A percentile compares a stretch with the other conserved stretches of the same genome.
Evolutionary conservation across 1,140 invertebrate species (phyloP).

Genomic region (Leptopilina clavipes): DNA sequence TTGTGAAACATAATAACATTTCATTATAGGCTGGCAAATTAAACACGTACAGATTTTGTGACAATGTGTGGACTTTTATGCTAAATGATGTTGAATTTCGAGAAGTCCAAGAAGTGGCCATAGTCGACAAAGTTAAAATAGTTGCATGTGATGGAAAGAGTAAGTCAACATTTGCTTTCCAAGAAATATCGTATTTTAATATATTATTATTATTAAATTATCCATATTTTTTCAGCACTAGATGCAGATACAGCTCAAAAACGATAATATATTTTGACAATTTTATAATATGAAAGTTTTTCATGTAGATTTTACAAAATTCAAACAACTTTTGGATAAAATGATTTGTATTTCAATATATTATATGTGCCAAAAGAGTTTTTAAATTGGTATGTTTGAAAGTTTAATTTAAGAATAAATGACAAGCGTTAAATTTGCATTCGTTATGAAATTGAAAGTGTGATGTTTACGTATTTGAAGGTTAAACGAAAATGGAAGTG

Average conservation of each 20-base stretch:
- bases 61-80: slow-evolving; percentile 99
- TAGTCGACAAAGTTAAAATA: slow-evolving; percentile 98
- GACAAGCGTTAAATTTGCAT: background rate
- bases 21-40: slow-evolving; percentile 90
- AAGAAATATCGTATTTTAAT: background rate
- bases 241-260: slow-evolving; percentile 66
- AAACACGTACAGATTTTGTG: slow-evolving; percentile 99
- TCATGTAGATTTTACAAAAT: slow-evolving; percentile 23
- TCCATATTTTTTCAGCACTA: slow-evolving; percentile 61
- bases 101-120: slow-evolving; percentile 95
- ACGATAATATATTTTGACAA: slow-evolving; percentile 60
- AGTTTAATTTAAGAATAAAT: background rate
- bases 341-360: slow-evolving; percentile 9
- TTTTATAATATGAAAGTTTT: background rate
- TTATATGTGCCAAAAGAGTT: slow-evolving; percentile 6
- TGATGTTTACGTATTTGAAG: too few species aligned
- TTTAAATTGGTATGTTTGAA: background rate
- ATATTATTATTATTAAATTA: slow-evolving; percentile 3
- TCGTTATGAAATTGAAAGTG: background rate
- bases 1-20: slow-evolving; percentile 36
- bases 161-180: slow-evolving; percentile 71
- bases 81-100: slow-evolving; percentile 98
- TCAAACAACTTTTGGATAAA: background rate
- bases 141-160: slow-evolving; percentile 99
- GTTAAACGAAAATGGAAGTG: too few species aligned